phyloP scores from a whole-genome alignment of 2,113 vertebrate genomes.

The Irena cyanogastra region DNA sequence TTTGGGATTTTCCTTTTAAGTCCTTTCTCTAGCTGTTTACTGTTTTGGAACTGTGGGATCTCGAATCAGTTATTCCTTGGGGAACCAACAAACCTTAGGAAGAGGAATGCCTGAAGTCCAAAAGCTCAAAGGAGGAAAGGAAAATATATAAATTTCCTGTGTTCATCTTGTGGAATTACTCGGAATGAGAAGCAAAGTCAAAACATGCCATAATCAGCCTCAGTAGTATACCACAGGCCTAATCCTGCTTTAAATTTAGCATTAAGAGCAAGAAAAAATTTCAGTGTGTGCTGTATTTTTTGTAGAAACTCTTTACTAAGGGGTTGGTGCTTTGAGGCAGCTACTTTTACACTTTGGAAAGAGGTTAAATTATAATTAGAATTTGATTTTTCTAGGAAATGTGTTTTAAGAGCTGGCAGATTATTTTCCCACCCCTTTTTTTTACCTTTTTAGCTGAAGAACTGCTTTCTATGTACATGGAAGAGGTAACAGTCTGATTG shows the following conservation, averaged over 20 bases:
- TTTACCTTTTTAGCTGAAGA: background rate
- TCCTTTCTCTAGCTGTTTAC: background rate
- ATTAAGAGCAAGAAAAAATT: background rate
- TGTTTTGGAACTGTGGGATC: background rate
- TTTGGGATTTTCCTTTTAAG: background rate
- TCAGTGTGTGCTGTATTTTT: background rate
- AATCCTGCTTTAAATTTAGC: background rate
- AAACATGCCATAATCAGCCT: background rate
- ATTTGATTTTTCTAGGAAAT: conserved; percentile 11
- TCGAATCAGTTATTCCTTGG: background rate
- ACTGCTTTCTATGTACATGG: background rate
- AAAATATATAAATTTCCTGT: background rate
- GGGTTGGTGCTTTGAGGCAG: background rate
- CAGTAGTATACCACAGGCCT: background rate
- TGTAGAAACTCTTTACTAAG: background rate
- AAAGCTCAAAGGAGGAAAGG: background rate
- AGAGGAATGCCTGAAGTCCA: background rate
- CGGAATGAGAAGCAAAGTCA: background rate
- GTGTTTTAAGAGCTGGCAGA: background rate
- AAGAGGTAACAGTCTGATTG: background rate
- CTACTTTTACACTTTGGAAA: background rate
- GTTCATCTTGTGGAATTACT: background rate
- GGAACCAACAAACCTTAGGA: background rate
- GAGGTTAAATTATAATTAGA: background rate
- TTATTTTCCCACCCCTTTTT: background rate